Evolutionary conservation across 2,797 vertebrate genomes (phyloP).

Genomic region (Acanthurus tractus): DNA sequence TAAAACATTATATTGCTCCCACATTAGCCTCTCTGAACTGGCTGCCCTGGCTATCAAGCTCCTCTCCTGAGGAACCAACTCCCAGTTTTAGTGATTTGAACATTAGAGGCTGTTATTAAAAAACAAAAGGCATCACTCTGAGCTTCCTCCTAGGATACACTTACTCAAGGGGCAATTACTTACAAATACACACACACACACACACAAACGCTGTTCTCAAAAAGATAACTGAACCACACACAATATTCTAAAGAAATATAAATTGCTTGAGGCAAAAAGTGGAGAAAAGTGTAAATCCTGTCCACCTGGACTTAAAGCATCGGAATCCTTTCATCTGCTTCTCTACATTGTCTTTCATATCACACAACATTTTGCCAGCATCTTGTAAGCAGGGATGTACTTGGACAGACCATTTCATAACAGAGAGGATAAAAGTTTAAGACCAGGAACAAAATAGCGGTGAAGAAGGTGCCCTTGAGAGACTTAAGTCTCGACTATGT

Average conservation of each 20-base stretch:
- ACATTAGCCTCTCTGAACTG: too few species aligned
- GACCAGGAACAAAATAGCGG: slow-evolving; percentile 8
- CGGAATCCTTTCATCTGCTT: slow-evolving; percentile 18
- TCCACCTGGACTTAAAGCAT: neutral
- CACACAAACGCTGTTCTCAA: neutral
- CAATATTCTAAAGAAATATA: neutral
- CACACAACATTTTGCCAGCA: neutral
- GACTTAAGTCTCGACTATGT: neutral
- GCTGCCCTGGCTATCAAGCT: too few species aligned
- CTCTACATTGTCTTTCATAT: slow-evolving; percentile 7
- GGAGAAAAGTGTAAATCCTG: neutral
- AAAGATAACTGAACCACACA: slow-evolving; percentile 11
- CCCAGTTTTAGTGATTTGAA: too few species aligned
- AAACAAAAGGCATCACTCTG: too few species aligned
- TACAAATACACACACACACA: too few species aligned
- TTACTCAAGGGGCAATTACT: too few species aligned
- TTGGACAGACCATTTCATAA: slow-evolving; percentile 11
- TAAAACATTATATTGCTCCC: too few species aligned
- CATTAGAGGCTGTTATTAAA: too few species aligned
- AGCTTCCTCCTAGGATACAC: too few species aligned
- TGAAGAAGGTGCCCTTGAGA: slow-evolving; percentile 43
- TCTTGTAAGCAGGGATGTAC: slow-evolving; percentile 1
- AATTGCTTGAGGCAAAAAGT: slow-evolving; percentile 9
- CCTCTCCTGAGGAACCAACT: too few species aligned
- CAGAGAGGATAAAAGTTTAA: slow-evolving; percentile 16